phyloP scores from a whole-genome alignment of 1,140 invertebrate genomes.

The Geopemphigus sp. region DNA sequence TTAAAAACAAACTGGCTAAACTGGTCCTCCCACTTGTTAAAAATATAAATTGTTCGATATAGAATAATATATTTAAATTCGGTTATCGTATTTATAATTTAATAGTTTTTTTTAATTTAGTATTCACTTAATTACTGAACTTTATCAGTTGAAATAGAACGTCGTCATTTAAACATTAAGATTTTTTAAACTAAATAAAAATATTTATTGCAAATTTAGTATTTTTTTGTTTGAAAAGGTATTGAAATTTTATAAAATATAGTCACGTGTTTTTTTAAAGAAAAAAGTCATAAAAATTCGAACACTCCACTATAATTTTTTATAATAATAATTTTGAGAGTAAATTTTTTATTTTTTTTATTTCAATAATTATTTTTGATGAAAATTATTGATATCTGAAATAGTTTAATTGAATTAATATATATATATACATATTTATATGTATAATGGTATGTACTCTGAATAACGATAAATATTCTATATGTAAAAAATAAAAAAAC shows the following conservation, averaged over 20 bases:
- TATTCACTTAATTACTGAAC: neutral
- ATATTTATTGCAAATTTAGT: neutral
- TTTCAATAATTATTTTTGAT: neutral
- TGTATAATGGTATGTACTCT: no score
- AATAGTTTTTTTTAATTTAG: neutral
- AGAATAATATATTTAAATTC: neutral
- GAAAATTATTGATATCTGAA: neutral
- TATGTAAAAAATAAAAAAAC: neutral
- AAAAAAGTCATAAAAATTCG: neutral
- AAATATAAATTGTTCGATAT: neutral
- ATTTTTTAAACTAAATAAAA: neutral
- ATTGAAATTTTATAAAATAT: neutral
- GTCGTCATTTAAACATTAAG: neutral
- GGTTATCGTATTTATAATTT: neutral
- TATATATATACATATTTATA: neutral
- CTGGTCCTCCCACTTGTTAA: neutral
- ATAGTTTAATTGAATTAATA: neutral
- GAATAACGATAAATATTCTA: no score
- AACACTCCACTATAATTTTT: slow-evolving; percentile 3
- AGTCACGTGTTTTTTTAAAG: neutral
- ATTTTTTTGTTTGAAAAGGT: neutral
- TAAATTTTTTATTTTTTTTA: neutral
- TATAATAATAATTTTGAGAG: neutral
- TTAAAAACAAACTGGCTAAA: neutral
- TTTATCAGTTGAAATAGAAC: neutral